Evolutionary conservation across 2,797 vertebrate species (phyloP).

Genomic region (Setipinna tenuifilis): DNA sequence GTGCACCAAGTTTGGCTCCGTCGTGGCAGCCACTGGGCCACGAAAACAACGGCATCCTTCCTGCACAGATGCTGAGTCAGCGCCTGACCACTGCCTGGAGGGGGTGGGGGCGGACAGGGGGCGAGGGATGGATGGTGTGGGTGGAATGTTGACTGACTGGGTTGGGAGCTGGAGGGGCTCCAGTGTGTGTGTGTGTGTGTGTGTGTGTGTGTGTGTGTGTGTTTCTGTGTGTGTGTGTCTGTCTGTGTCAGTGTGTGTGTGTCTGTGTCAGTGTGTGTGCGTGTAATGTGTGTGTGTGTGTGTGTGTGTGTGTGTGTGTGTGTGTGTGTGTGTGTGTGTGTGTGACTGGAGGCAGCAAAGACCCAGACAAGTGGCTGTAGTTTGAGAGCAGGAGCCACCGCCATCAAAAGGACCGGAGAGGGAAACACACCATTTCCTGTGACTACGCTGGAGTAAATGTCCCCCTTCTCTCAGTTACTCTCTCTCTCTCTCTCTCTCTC

Average conservation of each 20-base stretch:
- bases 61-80: constrained; percentile 77
- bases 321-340: no score
- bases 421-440: constrained; percentile 69
- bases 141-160: constrained; percentile 24
- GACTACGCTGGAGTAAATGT: constrained; percentile 58
- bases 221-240: no score
- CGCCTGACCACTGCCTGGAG: constrained; percentile 6
- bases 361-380: neutral
- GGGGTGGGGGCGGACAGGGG: neutral
- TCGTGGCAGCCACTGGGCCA: constrained; percentile 38
- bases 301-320: no score
- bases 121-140: constrained; percentile 34
- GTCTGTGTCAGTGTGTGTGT: no score
- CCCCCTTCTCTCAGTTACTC: constrained; percentile 44
- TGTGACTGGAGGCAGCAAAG: constrained; percentile 57
- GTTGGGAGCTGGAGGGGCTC: no score
- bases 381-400: neutral
- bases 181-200: no score
- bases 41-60: constrained; percentile 80
- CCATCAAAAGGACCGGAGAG: constrained; percentile 62
- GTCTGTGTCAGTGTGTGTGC: no score
- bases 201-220: no score
- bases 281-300: no score
- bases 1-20: constrained; percentile 23
- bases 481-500: no score